phyloP scores from a whole-genome alignment of 2,113 vertebrate species.

The Callopanchax toddi region DNA sequence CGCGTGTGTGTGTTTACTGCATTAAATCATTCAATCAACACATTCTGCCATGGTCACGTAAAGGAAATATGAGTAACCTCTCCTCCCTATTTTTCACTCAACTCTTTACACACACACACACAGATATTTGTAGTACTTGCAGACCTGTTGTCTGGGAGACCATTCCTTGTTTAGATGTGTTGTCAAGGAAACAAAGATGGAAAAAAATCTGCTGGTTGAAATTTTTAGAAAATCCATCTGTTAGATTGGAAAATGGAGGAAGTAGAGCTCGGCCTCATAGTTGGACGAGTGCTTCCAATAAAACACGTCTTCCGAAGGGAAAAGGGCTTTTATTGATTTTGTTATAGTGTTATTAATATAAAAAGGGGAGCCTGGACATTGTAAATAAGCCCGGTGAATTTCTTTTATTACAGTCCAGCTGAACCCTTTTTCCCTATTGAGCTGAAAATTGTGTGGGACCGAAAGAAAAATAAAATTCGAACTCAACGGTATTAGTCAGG shows the following conservation, averaged over 20 bases:
- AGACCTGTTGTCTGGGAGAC: conserved; percentile 81
- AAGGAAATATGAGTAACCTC: too few species aligned
- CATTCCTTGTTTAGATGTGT: conserved; percentile 81
- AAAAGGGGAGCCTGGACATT: conserved; percentile 40
- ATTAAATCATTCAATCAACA: conserved; percentile 45
- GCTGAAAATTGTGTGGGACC: conserved; percentile 45
- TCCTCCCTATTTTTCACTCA: conserved; percentile 41
- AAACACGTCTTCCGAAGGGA: conserved; percentile 56
- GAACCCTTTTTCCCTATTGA: conserved; percentile 41
- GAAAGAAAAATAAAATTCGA: conserved; percentile 11
- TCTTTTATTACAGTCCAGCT: conserved; percentile 53
- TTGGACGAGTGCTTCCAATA: conserved; percentile 60
- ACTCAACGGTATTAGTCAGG: conserved; percentile 41
- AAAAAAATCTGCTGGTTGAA: conserved; percentile 66
- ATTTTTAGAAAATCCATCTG: conserved; percentile 79
- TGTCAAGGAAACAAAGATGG: conserved; percentile 81
- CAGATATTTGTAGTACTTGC: conserved; percentile 67
- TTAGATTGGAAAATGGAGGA: conserved; percentile 65
- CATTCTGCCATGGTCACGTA: neutral
- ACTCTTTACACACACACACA: conserved; percentile 25
- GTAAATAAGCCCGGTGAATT: conserved; percentile 60
- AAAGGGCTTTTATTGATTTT: conserved; percentile 59
- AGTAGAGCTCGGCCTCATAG: conserved; percentile 38
- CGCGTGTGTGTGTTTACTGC: neutral
- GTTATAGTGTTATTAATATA: conserved; percentile 62